phyloP scores from a whole-genome alignment of 2,797 vertebrate species.

The Epinephelus malabaricus region DNA sequence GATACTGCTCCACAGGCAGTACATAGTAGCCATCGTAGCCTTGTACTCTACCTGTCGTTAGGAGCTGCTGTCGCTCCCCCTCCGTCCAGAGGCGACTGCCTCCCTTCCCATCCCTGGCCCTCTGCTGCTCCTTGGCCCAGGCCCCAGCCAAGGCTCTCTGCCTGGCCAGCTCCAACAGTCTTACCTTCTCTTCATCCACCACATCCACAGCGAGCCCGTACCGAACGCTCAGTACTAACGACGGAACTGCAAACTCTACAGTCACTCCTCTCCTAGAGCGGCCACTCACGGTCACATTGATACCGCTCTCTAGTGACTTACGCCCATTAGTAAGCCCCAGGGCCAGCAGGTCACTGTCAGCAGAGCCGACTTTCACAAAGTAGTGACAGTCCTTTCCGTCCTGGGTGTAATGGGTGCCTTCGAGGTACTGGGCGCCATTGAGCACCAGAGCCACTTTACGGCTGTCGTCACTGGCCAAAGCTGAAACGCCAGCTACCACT shows the following conservation, averaged over 20 bases:
- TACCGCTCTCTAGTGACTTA: slow-evolving; percentile 93
- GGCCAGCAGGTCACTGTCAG: slow-evolving; percentile 94
- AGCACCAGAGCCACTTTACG: slow-evolving; percentile 95
- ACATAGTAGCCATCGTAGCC: slow-evolving; percentile 99
- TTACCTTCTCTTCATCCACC: slow-evolving; percentile 95
- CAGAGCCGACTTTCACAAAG: slow-evolving; percentile 96
- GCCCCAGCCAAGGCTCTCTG: slow-evolving; percentile 94
- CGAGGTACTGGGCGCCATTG: slow-evolving; percentile 95
- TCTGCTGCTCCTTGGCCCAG: slow-evolving; percentile 97
- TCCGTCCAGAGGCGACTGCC: slow-evolving; percentile 98
- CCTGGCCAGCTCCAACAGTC: slow-evolving; percentile 94
- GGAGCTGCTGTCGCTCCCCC: slow-evolving; percentile 97
- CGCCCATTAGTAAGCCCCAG: slow-evolving; percentile 94
- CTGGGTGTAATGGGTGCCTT: slow-evolving; percentile 96
- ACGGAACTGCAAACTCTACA: slow-evolving; percentile 92
- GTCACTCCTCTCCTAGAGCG: slow-evolving; percentile 97
- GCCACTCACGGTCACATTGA: slow-evolving; percentile 95
- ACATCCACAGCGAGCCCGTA: slow-evolving; percentile 93
- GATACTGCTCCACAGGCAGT: slow-evolving; percentile 98
- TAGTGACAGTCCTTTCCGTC: slow-evolving; percentile 97
- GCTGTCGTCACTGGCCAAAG: slow-evolving; percentile 94
- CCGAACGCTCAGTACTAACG: slow-evolving; percentile 93
- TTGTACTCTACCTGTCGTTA: slow-evolving; percentile 94
- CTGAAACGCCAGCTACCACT: slow-evolving; percentile 92
- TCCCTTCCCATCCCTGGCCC: slow-evolving; percentile 93